These are phyloP conservation scores for Microctenopoma lineatum DNA, from an alignment of 2,797 vertebrate genomes.

Conservation along the genomic window DNA sequence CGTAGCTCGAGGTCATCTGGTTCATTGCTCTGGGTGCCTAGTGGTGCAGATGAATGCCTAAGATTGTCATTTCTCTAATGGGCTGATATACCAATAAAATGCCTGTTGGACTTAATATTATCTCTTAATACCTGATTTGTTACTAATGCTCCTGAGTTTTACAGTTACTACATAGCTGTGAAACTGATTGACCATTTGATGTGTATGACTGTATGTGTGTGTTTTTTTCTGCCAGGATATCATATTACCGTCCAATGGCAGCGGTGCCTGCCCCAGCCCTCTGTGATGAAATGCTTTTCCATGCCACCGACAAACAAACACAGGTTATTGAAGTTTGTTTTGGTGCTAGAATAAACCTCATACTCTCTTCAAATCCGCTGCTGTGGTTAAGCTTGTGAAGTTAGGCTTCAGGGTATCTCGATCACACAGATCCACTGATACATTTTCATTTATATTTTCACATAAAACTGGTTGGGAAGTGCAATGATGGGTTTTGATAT, in stretches of 20 bases:
- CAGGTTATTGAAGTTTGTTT: slow-evolving; percentile 58
- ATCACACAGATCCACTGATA: slow-evolving; percentile 37
- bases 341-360: slow-evolving; percentile 44
- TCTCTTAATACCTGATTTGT: slow-evolving; percentile 1
- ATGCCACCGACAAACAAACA: slow-evolving; percentile 55
- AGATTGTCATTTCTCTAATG: background rate
- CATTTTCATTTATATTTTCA: slow-evolving; percentile 57
- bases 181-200: slow-evolving; percentile 11
- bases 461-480: slow-evolving; percentile 19
- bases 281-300: slow-evolving; percentile 43
- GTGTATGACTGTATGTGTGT: background rate
- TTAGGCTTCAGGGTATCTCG: slow-evolving; percentile 48
- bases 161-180: background rate
- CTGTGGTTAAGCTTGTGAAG: slow-evolving; percentile 63
- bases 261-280: slow-evolving; percentile 7
- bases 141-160: background rate
- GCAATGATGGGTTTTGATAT: slow-evolving; percentile 46
- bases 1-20: background rate
- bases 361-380: slow-evolving; percentile 50
- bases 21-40: background rate
- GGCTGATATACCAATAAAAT: background rate
- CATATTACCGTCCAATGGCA: slow-evolving; percentile 8
- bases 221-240: slow-evolving; percentile 19
- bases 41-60: slow-evolving; percentile 5
- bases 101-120: background rate